Conservation (phyloP, 1,140 invertebrate genomes). For the Cotesia vestalis region DNA sequence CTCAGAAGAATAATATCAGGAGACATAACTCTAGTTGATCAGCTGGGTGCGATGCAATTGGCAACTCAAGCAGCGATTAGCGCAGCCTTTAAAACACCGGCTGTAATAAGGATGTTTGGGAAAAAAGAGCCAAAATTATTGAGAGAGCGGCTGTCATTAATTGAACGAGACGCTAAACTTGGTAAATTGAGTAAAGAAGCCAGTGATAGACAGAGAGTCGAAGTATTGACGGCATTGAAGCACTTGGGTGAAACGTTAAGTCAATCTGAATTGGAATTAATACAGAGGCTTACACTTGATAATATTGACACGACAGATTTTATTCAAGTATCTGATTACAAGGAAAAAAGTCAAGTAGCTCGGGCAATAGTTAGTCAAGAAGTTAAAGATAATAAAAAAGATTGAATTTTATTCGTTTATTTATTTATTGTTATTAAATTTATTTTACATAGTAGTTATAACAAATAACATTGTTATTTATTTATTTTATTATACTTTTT, state of each 20-base stretch:
- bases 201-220: conserved; percentile 62
- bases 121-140: conserved; percentile 78
- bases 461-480: no score
- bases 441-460: no score
- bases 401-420: conserved; percentile 9
- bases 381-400: conserved; percentile 45
- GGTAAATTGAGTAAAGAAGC: conserved; percentile 62
- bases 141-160: conserved; percentile 69
- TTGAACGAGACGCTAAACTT: conserved; percentile 68
- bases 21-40: conserved; percentile 76
- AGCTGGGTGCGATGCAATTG: conserved; percentile 73
- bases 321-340: conserved; percentile 66
- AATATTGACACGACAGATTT: conserved; percentile 64
- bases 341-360: conserved; percentile 57
- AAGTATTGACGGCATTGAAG: conserved; percentile 75
- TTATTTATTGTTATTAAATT: no score
- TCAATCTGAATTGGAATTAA: conserved; percentile 69
- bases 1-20: conserved; percentile 75
- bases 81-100: conserved; percentile 80
- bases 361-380: conserved; percentile 50
- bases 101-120: conserved; percentile 81
- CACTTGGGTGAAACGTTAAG: conserved; percentile 75
- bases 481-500: no score
- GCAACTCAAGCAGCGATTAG: conserved; percentile 82
- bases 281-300: conserved; percentile 67